A percentile compares a stretch with the other conserved stretches of the same genome.
phyloP scores from a whole-genome alignment of 2,113 vertebrate species.

The Datnioides undecimradiatus region DNA sequence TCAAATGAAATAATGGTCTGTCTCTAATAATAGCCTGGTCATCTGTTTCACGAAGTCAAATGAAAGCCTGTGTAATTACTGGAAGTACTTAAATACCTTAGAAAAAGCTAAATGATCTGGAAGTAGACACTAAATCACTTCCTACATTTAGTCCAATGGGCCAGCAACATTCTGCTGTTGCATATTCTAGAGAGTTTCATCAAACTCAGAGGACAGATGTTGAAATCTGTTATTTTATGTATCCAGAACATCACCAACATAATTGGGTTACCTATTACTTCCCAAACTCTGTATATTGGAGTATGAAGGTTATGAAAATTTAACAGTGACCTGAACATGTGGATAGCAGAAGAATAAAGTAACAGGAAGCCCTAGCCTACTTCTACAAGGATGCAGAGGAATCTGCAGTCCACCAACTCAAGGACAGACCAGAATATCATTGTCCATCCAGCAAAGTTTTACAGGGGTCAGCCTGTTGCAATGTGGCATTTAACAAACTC shows the following conservation, averaged over 20 bases:
- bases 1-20: slow-evolving; percentile 49
- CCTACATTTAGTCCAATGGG: neutral
- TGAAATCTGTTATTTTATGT: too few relatives aligned
- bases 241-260: too few relatives aligned
- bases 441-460: too few relatives aligned
- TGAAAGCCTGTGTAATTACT: neutral
- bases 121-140: neutral
- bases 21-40: slow-evolving; percentile 41
- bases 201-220: neutral
- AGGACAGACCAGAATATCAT: too few relatives aligned
- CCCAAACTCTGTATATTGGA: neutral
- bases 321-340: too few relatives aligned
- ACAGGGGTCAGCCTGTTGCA: too few relatives aligned
- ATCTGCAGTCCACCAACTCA: too few relatives aligned
- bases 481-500: too few relatives aligned
- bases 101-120: neutral
- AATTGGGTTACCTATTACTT: neutral
- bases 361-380: too few relatives aligned
- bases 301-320: slow-evolving; percentile 14
- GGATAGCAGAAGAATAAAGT: too few relatives aligned
- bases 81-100: neutral
- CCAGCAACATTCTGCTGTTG: neutral
- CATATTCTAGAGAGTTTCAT: neutral
- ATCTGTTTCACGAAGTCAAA: slow-evolving; percentile 34
- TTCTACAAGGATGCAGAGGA: too few relatives aligned